phyloP scores from a whole-genome alignment of 2,113 vertebrate genomes.

The Numida meleagris region DNA sequence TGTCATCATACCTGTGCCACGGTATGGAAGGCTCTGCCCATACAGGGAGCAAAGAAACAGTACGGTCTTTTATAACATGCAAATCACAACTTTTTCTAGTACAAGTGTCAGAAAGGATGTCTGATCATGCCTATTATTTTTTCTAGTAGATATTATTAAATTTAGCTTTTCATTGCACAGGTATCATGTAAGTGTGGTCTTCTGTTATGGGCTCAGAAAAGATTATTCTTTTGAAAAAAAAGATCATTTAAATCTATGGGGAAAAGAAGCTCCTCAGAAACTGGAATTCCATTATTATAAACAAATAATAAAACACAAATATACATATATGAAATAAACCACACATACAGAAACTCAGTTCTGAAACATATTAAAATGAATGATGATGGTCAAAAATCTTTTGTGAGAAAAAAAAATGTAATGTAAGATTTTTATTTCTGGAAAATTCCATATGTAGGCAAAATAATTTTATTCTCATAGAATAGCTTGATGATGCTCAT shows the following conservation, averaged over 20 bases:
- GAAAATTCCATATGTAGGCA: background rate
- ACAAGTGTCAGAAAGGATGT: background rate
- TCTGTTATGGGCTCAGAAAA: background rate
- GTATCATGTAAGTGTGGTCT: background rate
- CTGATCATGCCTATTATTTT: background rate
- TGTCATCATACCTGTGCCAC: background rate
- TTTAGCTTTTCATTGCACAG: background rate
- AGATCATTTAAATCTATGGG: background rate
- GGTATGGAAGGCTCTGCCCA: background rate
- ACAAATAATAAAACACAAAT: background rate
- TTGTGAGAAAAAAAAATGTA: background rate
- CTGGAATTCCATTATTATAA: background rate
- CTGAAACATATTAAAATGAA: background rate
- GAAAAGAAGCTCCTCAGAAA: background rate
- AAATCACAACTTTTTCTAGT: background rate
- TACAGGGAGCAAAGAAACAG: background rate
- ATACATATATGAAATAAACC: background rate
- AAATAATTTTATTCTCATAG: background rate
- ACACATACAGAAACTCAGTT: background rate
- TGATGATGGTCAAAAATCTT: background rate
- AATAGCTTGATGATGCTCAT: background rate
- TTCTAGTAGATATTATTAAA: background rate
- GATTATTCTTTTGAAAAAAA: background rate
- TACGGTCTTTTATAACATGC: accelerated
- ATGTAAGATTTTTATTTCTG: background rate